Evolutionary conservation across 2,113 vertebrate species (phyloP), one percentile per base, ranked within the genome.

Genomic region (Lethenteron camtschaticum): DNA sequence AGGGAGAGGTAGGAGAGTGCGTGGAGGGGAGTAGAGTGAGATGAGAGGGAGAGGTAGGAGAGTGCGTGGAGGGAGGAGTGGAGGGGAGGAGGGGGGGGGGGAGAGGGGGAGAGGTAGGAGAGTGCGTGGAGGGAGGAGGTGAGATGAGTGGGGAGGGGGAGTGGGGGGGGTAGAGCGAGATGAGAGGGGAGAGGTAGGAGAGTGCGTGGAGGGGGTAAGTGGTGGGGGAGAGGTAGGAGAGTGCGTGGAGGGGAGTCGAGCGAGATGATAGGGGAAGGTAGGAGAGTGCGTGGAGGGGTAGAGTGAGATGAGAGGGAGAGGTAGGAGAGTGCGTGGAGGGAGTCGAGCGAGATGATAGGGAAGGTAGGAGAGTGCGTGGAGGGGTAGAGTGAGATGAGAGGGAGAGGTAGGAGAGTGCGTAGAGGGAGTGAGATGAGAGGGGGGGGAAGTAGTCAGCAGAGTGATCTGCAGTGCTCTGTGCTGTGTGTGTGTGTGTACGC

Each of bases 401-500:
- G 59, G 16, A 63, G 59, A 63, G 16, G 5, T 14, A 63, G 59
- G 16, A 7, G 13, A 63, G 13, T 63, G 16, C 6, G 2, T 14
- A 4, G 59, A 63, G 59, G 59, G 16, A 63, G 59, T 4, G 20
- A 20, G 20, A 20, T 20, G 20, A 20, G 20, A 63, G 59, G 59
- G 16, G 16, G 16, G 59, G 16, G 16, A 18, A 63, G 59, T 13
- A 63, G 16, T 4, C 8, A 18, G 59, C 3, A 63, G 59, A 63
- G 41, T 41, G 41, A 41, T 41, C 41, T 41, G 41, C 41, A 41
- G 41, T 41, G 41, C 41, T 41, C 41, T 41, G 41, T 24, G 70
- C 70, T 69, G 57, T 68, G 68, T 11, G 12, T 76, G 12, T 76
- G 71, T 76, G 57, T 59, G 68, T 11, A 3, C 56, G 13, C 77